A percentile compares a stretch with the other conserved stretches of the same genome.
phyloP scores from a whole-genome alignment of 2,797 vertebrate genomes.

The Gymnothorax javanicus region DNA sequence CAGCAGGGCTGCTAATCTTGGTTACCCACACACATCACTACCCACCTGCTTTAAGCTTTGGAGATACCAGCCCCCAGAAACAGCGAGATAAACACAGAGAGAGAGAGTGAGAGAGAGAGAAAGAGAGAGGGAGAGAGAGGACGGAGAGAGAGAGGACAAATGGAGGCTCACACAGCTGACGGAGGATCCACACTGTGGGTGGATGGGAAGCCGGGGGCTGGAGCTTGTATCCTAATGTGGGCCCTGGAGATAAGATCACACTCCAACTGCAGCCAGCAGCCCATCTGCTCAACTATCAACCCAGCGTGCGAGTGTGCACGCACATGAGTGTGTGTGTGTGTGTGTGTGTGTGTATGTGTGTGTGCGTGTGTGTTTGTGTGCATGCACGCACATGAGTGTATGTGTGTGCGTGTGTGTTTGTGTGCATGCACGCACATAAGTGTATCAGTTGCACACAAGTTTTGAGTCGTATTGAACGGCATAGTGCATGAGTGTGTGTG shows the following conservation, averaged over 20 bases:
- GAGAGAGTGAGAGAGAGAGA: background rate
- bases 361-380: background rate
- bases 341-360: background rate
- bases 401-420: no score
- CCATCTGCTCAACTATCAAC: background rate
- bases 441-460: no score
- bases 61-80: background rate
- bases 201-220: background rate
- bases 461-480: no score
- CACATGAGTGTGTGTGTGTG: background rate
- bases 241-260: background rate
- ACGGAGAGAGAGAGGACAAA: background rate
- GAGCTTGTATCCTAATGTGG: background rate
- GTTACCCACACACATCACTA: conserved; percentile 29
- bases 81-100: background rate
- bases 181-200: background rate
- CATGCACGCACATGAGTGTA: no score
- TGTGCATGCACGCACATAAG: no score
- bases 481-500: no score
- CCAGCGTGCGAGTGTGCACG: conserved; percentile 3
- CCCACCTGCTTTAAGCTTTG: conserved; percentile 27
- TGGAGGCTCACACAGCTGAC: background rate
- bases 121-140: background rate
- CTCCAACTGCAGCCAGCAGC: background rate
- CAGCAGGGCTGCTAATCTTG: background rate